These are phyloP conservation scores for Melanostoma mellinum DNA, from an alignment of 2,888 invertebrate species.

Conservation along the genomic window DNA sequence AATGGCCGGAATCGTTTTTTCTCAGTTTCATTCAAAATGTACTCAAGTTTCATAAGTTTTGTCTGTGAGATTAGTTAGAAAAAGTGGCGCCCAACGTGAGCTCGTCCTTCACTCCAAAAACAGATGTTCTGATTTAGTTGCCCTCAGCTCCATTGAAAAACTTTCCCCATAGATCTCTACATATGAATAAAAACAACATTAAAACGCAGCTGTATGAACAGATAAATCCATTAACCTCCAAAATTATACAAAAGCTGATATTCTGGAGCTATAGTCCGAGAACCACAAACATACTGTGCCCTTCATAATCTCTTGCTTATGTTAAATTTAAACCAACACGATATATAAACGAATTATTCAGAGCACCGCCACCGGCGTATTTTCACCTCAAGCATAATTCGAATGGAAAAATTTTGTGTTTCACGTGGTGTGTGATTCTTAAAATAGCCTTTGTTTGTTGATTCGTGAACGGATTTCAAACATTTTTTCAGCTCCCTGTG, in stretches of 20 bases:
- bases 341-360: conserved; percentile 17
- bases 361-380: conserved; percentile 32
- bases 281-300: conserved; percentile 24
- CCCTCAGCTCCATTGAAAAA: neutral
- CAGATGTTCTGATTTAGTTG: neutral
- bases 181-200: neutral
- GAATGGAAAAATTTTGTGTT: conserved; percentile 28
- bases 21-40: no score
- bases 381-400: conserved; percentile 52
- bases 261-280: no score
- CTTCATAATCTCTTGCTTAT: conserved; percentile 38
- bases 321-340: conserved; percentile 7
- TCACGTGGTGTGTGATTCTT: conserved; percentile 40
- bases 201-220: no score
- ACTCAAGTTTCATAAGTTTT: no score
- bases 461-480: conserved; percentile 48
- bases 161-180: neutral
- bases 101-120: neutral
- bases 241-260: no score
- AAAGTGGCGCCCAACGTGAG: no score
- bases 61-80: no score
- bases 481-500: conserved; percentile 14
- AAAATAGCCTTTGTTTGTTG: conserved; percentile 67
- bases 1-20: no score
- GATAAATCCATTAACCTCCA: no score